Conservation (phyloP, 2,888 invertebrate species). For the Polyommatus icarus region DNA sequence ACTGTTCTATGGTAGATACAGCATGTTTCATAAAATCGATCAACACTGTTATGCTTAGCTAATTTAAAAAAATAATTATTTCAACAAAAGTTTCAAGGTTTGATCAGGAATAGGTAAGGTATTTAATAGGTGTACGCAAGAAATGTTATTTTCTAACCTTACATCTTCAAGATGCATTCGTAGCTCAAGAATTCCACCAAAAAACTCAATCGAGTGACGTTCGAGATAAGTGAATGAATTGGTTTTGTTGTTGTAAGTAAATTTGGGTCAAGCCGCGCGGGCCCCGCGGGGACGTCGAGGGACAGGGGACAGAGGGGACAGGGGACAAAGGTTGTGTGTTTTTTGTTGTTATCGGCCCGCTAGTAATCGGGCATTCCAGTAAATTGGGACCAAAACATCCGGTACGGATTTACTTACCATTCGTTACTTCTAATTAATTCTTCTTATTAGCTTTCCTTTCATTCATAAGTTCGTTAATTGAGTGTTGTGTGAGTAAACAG, state of each 20-base stretch:
- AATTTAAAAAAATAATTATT: no score
- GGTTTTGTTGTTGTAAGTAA: conserved; percentile 66
- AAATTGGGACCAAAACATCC: conserved; percentile 43
- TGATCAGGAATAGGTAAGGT: no score
- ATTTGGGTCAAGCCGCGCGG: conserved; percentile 66
- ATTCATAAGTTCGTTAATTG: conserved; percentile 3
- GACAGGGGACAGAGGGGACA: background rate
- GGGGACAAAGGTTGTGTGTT: conserved; percentile 52
- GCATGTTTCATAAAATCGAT: no score
- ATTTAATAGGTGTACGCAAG: no score
- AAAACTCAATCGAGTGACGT: conserved; percentile 55
- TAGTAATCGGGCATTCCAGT: conserved; percentile 44
- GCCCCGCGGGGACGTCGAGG: background rate
- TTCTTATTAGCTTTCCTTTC: background rate
- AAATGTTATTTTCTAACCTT: no score
- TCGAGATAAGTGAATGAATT: conserved; percentile 62
- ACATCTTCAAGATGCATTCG: background rate
- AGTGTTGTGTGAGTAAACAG: background rate
- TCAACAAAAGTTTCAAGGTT: no score
- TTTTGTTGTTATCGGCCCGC: conserved; percentile 49
- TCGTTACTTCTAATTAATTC: conserved; percentile 8
- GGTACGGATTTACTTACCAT: conserved; percentile 35
- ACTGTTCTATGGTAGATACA: no score
- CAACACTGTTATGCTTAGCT: no score
- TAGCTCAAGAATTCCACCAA: background rate